Evolutionary conservation across 2,888 invertebrate species (phyloP).

Genomic region (Latrodectus elegans): DNA sequence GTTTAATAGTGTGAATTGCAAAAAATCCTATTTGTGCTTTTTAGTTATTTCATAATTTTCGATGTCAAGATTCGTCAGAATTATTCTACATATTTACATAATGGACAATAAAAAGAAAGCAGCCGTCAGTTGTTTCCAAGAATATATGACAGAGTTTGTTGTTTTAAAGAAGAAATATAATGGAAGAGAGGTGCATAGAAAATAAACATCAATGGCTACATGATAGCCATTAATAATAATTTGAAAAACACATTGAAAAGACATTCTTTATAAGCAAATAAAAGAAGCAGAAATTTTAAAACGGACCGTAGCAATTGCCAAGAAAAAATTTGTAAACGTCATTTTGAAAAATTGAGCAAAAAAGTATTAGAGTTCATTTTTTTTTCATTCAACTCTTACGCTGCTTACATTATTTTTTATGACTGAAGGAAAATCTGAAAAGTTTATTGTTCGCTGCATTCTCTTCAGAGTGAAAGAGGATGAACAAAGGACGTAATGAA

Average conservation of each 20-base stretch:
- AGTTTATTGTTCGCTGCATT: slow-evolving; percentile 31
- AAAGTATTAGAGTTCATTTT: slow-evolving; percentile 3
- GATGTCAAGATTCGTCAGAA: too few relatives aligned
- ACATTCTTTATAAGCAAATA: background rate
- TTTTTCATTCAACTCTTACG: slow-evolving; percentile 25
- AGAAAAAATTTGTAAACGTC: slow-evolving; percentile 36
- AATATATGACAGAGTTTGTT: too few relatives aligned
- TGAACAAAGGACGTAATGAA: slow-evolving; percentile 23
- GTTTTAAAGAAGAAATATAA: too few relatives aligned
- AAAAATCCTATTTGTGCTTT: too few relatives aligned
- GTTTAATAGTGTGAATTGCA: too few relatives aligned
- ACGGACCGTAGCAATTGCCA: background rate
- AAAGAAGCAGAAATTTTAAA: background rate
- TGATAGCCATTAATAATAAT: slow-evolving; percentile 3
- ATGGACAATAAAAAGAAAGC: too few relatives aligned
- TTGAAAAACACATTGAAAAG: slow-evolving; percentile 5
- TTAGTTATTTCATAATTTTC: too few relatives aligned
- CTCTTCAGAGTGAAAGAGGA: background rate
- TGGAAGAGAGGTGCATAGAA: background rate
- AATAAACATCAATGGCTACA: background rate
- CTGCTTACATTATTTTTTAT: slow-evolving; percentile 23
- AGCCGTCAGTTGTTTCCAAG: too few relatives aligned
- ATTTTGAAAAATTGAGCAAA: slow-evolving; percentile 46
- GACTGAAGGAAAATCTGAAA: slow-evolving; percentile 18
- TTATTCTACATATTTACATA: too few relatives aligned